Evolutionary conservation across 2,113 vertebrate species (phyloP), one percentile per base, ranked within the genome.

Genomic region (Herpetotheres cachinnans): DNA sequence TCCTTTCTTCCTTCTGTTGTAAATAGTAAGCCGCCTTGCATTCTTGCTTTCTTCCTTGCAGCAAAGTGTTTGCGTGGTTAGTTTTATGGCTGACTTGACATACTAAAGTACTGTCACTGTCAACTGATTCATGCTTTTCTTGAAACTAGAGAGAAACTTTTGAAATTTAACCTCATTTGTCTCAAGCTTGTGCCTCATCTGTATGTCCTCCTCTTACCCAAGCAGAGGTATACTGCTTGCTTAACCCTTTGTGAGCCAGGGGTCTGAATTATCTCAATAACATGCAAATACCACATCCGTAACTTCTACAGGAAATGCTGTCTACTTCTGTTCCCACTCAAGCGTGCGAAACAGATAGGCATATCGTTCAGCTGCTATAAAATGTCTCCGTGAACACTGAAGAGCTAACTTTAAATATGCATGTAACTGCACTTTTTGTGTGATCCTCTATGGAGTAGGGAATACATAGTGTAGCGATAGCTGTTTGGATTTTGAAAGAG

Each of bases 111-210:
- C 18, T 78, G 76, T 66, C 47, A 18, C 72, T 90, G 82, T 54
- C 78, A 77, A 77, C 38, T 26, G 54, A 73, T 70, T 82, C 32
- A 20, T 86, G 83, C 76, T 79, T 65, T 66, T 70, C 84, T 79
- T 83, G 42, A 58, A 77, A 84, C 58, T 62, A 62, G 42, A 74
- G 76, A 70, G 87, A 56, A 89, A 44, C 67, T 96, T 82, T 50
- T 67, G 91, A 91, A 83, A 47, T 44, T 55, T 82, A 58, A 73
- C 49, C 76, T 91, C 16, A 10, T 63, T 86, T 94, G 79, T 88
- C 74, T 77, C 79, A 63, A 78, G 44, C 46, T 74, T 77, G 34
- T 54, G 73, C 63, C 38, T 85, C 70, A 26, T 85, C 42, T 55
- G 27, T 2, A 32, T 38, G 69, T 85, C 59, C 44, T 50, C 21